phyloP scores from a whole-genome alignment of 2,113 vertebrate species.

The Tilapia sparmanii region DNA sequence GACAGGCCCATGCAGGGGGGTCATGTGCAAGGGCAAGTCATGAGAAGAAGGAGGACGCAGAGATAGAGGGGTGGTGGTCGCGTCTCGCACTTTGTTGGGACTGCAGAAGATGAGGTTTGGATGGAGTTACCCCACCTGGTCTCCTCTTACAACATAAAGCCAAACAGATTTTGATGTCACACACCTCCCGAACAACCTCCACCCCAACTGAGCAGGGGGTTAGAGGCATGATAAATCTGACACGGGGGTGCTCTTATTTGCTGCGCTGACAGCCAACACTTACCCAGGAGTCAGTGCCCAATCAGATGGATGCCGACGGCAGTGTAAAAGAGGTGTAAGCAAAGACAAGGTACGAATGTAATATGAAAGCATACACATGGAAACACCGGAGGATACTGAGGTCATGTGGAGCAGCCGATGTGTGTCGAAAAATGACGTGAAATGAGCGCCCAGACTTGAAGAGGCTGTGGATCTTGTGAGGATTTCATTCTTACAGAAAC shows the following conservation, averaged over 20 bases:
- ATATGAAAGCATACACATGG: not conserved
- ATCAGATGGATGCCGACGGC: slow-evolving; percentile 9
- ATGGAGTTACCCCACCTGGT: slow-evolving; percentile 29
- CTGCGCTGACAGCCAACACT: slow-evolving; percentile 40
- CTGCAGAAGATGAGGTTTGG: slow-evolving; percentile 47
- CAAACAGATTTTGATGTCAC: slow-evolving; percentile 67
- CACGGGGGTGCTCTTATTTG: slow-evolving; percentile 26
- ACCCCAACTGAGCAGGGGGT: not conserved
- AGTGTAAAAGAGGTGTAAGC: not conserved
- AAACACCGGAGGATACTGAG: not conserved
- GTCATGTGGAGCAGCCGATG: not conserved
- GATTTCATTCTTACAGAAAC: not conserved
- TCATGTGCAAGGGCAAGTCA: slow-evolving; percentile 22
- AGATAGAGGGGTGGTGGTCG: not conserved
- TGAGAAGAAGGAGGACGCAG: not conserved
- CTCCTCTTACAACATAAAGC: slow-evolving; percentile 24
- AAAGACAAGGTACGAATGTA: not conserved
- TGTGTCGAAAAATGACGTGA: not conserved
- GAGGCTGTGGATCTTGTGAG: not conserved
- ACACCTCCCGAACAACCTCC: not conserved
- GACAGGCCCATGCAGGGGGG: slow-evolving; percentile 16
- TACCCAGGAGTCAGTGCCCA: slow-evolving; percentile 13
- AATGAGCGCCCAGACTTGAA: not conserved
- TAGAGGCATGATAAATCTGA: slow-evolving; percentile 49
- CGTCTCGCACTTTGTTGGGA: slow-evolving; percentile 28